Percentiles rank a stretch among this genome's conserved stretches.
Conservation (phyloP, 1,140 invertebrate genomes). For the Calephelis virginiensis region DNA sequence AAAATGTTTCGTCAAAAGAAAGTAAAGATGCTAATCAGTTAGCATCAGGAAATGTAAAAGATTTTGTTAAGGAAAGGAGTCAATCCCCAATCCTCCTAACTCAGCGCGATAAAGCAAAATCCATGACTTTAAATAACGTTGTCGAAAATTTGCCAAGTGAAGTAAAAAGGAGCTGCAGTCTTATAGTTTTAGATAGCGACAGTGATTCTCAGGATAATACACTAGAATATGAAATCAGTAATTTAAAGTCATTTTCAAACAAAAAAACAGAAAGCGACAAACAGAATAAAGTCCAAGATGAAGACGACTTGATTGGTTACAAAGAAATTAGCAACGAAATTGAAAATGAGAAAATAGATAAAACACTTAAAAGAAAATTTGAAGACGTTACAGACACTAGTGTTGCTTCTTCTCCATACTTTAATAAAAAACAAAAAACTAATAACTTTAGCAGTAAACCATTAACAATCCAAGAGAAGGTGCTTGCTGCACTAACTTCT, state of each 20-base stretch:
- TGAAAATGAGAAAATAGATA: neutral
- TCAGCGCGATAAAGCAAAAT: conserved; percentile 48
- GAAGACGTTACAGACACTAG: conserved; percentile 38
- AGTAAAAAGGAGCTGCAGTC: conserved; percentile 31
- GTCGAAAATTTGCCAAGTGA: conserved; percentile 8
- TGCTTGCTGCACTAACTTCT: conserved; percentile 47
- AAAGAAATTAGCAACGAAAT: conserved; percentile 4
- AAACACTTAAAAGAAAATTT: conserved; percentile 49
- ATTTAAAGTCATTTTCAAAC: conserved; percentile 12
- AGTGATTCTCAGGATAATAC: conserved; percentile 50
- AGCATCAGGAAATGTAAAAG: neutral
- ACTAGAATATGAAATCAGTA: conserved; percentile 34
- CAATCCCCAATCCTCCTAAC: conserved; percentile 58
- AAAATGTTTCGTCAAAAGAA: conserved; percentile 25
- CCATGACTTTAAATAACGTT: neutral
- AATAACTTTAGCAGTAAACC: conserved; percentile 31
- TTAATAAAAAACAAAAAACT: conserved; percentile 60
- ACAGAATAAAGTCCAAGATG: conserved; percentile 20
- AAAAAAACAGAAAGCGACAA: conserved; percentile 4
- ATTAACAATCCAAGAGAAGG: conserved; percentile 51
- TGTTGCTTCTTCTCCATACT: conserved; percentile 48
- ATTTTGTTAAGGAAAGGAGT: conserved; percentile 32
- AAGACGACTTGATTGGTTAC: neutral
- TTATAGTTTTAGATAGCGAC: conserved; percentile 59
- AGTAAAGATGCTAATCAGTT: conserved; percentile 21